A percentile compares a stretch with the other conserved stretches of the same genome.
These are phyloP conservation scores for Harpagifer antarcticus DNA, from an alignment of 2,797 vertebrate species.

Conservation along the genomic window DNA sequence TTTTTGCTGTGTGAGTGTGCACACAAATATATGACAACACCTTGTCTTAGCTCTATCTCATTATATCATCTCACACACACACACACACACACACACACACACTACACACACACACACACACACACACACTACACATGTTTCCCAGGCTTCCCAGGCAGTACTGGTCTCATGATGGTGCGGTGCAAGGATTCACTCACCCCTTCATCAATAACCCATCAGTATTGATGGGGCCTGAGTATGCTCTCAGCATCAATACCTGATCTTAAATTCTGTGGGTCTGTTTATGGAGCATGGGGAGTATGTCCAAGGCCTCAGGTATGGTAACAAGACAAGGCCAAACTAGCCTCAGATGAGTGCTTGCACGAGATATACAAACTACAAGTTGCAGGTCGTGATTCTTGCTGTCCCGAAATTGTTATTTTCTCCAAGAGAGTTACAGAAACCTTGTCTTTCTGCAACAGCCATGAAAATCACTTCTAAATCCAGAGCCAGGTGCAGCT, in stretches of 20 bases:
- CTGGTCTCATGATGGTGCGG: constrained; percentile 50
- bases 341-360: not conserved
- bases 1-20: constrained; percentile 58
- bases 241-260: constrained; percentile 71
- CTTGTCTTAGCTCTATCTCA: constrained; percentile 52
- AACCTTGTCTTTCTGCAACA: constrained; percentile 23
- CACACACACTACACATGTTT: constrained; percentile 40
- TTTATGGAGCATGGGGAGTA: constrained; percentile 45
- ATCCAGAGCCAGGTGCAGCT: constrained; percentile 67
- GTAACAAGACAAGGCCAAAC: constrained; percentile 48
- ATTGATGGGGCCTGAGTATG: constrained; percentile 75
- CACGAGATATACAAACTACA: not conserved
- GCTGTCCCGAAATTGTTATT: not conserved
- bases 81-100: too few relatives aligned
- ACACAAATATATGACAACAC: constrained; percentile 50
- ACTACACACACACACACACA: too few relatives aligned
- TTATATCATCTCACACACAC: constrained; percentile 51
- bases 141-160: constrained; percentile 53
- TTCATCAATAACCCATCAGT: constrained; percentile 84
- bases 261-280: constrained; percentile 74
- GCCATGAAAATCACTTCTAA: constrained; percentile 45
- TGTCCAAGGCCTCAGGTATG: constrained; percentile 52
- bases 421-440: constrained; percentile 4
- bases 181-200: constrained; percentile 70
- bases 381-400: constrained; percentile 9